Percentiles rank a stretch among this genome's conserved stretches.
Evolutionary conservation across 1,140 invertebrate genomes (phyloP).

Genomic region (Drosophila micromelanica): DNA sequence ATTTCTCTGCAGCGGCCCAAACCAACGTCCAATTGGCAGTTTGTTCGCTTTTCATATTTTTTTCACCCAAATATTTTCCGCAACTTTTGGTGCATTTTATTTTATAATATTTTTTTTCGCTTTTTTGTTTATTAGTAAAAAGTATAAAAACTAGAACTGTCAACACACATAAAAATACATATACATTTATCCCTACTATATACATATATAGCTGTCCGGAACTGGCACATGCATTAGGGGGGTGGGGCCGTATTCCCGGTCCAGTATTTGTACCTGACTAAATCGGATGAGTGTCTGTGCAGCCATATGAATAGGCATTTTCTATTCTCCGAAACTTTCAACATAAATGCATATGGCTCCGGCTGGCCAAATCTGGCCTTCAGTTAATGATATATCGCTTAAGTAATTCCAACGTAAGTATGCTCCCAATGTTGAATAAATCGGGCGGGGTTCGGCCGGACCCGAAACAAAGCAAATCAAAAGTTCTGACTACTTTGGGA

Average conservation of each 20-base stretch:
- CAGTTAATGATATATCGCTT: constrained; percentile 12
- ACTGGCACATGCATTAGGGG: neutral
- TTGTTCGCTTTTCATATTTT: constrained; percentile 44
- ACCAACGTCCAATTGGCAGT: constrained; percentile 53
- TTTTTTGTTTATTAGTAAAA: constrained; percentile 35
- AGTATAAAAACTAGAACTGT: constrained; percentile 62
- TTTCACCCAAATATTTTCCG: constrained; percentile 41
- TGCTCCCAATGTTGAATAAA: neutral
- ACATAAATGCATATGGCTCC: constrained; percentile 15
- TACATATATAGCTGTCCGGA: neutral
- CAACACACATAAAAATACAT: constrained; percentile 63
- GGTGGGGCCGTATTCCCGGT: constrained; percentile 4
- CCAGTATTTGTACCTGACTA: constrained; percentile 27
- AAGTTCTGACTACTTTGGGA: constrained; percentile 43
- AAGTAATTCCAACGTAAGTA: neutral
- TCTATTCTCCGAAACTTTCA: constrained; percentile 25
- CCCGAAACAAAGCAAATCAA: constrained; percentile 32
- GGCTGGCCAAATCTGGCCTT: neutral
- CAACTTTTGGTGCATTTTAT: constrained; percentile 56
- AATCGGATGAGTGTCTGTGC: constrained; percentile 31
- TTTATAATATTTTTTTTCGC: constrained; percentile 25
- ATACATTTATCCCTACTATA: neutral
- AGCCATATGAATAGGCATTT: constrained; percentile 35
- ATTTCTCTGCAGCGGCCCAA: neutral
- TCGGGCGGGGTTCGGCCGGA: neutral